Conservation (phyloP, 23 tunicate genomes). For the Botrylloides violaceus region DNA sequence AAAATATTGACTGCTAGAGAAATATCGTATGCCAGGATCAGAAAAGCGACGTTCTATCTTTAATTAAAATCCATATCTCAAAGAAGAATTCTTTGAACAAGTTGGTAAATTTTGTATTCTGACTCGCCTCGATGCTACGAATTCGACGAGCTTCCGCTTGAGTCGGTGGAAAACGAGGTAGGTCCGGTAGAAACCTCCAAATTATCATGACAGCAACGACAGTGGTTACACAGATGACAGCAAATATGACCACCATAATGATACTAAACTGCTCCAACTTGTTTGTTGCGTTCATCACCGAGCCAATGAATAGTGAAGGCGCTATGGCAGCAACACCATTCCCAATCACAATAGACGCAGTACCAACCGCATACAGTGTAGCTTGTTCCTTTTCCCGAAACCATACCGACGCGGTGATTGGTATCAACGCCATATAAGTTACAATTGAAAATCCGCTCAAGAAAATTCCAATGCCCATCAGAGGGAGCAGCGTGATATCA, state of each 20-base stretch:
- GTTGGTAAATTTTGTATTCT: background rate
- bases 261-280: background rate
- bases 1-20: background rate
- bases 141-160: constrained; percentile 7
- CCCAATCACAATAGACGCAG: background rate
- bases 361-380: background rate
- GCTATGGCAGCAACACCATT: background rate
- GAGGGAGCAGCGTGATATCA: background rate
- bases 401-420: constrained; percentile 1
- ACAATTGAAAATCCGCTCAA: background rate
- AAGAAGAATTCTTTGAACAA: background rate
- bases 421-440: background rate
- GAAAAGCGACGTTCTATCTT: background rate
- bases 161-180: constrained; percentile 1
- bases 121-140: too few species aligned
- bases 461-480: background rate
- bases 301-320: background rate
- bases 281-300: background rate
- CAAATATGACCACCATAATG: background rate
- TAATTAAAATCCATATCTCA: background rate
- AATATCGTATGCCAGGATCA: background rate
- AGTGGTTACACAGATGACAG: background rate
- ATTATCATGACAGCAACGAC: background rate
- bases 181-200: background rate
- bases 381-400: constrained; percentile 15